These are phyloP conservation scores for Andrena hattorfiana DNA, from an alignment of 2,888 invertebrate species.

Conservation along the genomic window DNA sequence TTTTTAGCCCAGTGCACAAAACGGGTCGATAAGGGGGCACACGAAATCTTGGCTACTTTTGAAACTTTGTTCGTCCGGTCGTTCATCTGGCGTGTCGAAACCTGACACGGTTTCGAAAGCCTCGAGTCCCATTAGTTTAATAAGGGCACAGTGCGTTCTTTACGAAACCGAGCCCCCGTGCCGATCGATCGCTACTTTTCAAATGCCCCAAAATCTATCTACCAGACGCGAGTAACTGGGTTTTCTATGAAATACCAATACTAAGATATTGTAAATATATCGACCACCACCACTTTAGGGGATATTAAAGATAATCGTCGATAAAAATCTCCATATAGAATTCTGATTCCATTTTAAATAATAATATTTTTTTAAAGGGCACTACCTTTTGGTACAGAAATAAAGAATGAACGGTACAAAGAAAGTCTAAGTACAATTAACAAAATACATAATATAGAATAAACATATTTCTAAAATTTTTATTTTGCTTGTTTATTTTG, in stretches of 20 bases:
- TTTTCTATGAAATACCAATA: too few species aligned
- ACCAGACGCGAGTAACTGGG: not conserved
- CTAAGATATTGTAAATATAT: not conserved
- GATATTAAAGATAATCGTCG: too few species aligned
- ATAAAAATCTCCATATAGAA: too few species aligned
- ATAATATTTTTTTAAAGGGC: too few species aligned
- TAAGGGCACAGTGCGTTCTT: slow-evolving; percentile 73
- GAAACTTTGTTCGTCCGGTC: slow-evolving; percentile 68
- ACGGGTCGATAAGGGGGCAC: slow-evolving; percentile 47
- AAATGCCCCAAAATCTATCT: slow-evolving; percentile 11
- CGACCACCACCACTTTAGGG: too few species aligned
- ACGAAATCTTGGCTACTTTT: slow-evolving; percentile 69
- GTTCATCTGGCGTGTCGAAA: slow-evolving; percentile 74
- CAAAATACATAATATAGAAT: too few species aligned
- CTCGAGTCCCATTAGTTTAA: slow-evolving; percentile 73
- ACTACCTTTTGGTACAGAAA: too few species aligned
- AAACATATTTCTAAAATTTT: too few species aligned
- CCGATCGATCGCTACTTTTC: slow-evolving; percentile 46
- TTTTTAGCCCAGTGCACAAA: slow-evolving; percentile 24
- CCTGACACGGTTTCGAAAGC: slow-evolving; percentile 71
- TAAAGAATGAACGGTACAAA: too few species aligned
- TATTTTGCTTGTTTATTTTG: too few species aligned
- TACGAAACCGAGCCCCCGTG: slow-evolving; percentile 65
- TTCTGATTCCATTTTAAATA: too few species aligned
- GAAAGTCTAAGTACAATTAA: too few species aligned